Conservation (phyloP, 2,797 vertebrate species). For the Cyprinella venusta region DNA sequence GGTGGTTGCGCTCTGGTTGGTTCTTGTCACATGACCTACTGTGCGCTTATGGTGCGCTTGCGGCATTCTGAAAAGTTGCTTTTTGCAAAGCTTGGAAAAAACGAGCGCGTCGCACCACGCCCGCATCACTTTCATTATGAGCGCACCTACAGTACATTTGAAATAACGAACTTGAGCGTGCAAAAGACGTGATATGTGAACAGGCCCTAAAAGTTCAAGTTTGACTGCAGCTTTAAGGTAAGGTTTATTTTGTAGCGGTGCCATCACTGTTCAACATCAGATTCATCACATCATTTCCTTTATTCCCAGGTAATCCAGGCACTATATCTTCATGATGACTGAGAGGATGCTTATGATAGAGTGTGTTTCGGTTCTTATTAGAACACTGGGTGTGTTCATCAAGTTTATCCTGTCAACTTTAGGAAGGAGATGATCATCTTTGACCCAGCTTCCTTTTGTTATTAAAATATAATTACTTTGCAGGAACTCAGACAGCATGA, state of each 20-base stretch:
- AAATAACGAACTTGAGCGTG: no score
- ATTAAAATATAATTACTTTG: not conserved
- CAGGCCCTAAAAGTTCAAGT: no score
- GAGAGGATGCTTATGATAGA: not conserved
- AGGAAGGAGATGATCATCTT: slow-evolving; percentile 16
- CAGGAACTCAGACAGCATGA: not conserved
- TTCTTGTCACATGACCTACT: no score
- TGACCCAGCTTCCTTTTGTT: slow-evolving; percentile 24
- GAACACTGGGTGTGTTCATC: slow-evolving; percentile 27
- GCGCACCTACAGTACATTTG: no score
- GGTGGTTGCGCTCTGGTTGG: no score
- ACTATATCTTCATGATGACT: not conserved
- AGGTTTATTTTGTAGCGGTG: not conserved
- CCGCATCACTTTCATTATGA: no score
- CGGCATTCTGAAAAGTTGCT: no score
- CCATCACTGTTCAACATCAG: not conserved
- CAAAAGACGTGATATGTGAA: no score
- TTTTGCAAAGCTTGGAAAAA: no score
- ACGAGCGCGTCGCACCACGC: no score
- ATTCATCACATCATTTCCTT: not conserved
- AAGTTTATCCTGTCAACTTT: slow-evolving; percentile 9
- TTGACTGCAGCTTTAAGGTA: not conserved
- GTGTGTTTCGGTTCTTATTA: not conserved
- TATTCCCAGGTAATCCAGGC: not conserved
- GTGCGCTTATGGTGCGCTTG: no score